A percentile compares a stretch with the other conserved stretches of the same genome.
phyloP scores from a whole-genome alignment of 2,888 invertebrate genomes.

The Limulus polyphemus region DNA sequence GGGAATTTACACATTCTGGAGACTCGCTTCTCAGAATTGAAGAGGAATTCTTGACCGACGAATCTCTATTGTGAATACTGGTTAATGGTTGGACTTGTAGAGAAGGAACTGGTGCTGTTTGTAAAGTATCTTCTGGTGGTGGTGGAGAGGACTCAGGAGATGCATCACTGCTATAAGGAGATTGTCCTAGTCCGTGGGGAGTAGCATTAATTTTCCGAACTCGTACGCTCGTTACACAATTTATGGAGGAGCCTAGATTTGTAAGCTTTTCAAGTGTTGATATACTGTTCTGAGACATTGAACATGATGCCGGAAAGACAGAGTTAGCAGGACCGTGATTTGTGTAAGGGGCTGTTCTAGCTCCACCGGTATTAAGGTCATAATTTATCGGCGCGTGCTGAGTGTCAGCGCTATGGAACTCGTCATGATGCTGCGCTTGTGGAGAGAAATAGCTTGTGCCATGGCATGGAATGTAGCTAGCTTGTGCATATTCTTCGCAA shows the following conservation, averaged over 20 bases:
- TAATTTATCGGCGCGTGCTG: constrained; percentile 19
- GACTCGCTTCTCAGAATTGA: background rate
- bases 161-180: background rate
- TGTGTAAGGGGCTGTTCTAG: constrained; percentile 14
- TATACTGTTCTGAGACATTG: constrained; percentile 18
- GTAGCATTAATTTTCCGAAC: too few species aligned
- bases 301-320: constrained; percentile 28
- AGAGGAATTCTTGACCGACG: constrained; percentile 7
- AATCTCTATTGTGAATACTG: constrained; percentile 8
- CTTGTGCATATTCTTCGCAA: constrained; percentile 75
- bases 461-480: constrained; percentile 53
- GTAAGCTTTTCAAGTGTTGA: constrained; percentile 39
- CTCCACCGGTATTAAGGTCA: constrained; percentile 16
- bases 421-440: constrained; percentile 10
- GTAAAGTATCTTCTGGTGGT: constrained; percentile 31
- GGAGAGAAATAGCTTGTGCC: constrained; percentile 26
- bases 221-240: constrained; percentile 10
- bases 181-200: too few species aligned
- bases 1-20: constrained; percentile 17
- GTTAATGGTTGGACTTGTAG: constrained; percentile 21
- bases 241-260: constrained; percentile 46
- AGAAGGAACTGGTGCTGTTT: constrained; percentile 35
- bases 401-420: constrained; percentile 3
- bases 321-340: constrained; percentile 18
- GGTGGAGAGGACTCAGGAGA: constrained; percentile 11